Evolutionary conservation across 2,113 vertebrate species (phyloP), one percentile per base, ranked within the genome.

Genomic region (Scomber colias): DNA sequence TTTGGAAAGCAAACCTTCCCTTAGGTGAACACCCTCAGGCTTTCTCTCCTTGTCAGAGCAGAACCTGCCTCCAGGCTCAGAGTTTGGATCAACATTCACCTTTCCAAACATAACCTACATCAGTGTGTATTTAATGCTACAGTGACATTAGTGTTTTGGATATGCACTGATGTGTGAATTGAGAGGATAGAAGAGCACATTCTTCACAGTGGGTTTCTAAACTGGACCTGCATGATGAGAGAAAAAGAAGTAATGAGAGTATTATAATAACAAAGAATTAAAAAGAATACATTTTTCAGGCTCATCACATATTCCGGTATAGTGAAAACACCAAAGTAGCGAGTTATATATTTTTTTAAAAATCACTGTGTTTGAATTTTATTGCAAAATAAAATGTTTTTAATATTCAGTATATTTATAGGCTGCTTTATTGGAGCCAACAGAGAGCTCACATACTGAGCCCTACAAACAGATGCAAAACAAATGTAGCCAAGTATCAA

Each of bases 381-480:
- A 11, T 24, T 8, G 13, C 49, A 5, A 62, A 57, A 40, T 24
- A 4, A 9, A 44, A 40, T 50, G 10, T 21, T 64, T 71, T 59
- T 10, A 21, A 12, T 30, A 65, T 64, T 40, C 16, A 66, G 15
- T 17, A 11, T 57, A 35, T 64, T 59, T 63, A 49, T 31, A 16
- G 19, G 3, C 24, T 50, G 56, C 61, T 69, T 74, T 81, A 77
- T 72, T 81, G 27, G 55, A 19, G 54, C 45, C 10, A 16, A 76
- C 27, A 48, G 12, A 66, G 3, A 66, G 61, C 55, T 82, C 45
- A 55, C 73, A 77, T 1, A 82, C 70, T 80, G 77, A 74, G 79
- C 21, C 30, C 1, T 48, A 49, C 62, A 81, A 74, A 86, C 44
- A 84, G 35, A 89, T 82, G 78, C 53, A 82, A 89, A 79, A 79